phyloP scores from a whole-genome alignment of 2,797 vertebrate genomes.

The Bothrops alternatus region DNA sequence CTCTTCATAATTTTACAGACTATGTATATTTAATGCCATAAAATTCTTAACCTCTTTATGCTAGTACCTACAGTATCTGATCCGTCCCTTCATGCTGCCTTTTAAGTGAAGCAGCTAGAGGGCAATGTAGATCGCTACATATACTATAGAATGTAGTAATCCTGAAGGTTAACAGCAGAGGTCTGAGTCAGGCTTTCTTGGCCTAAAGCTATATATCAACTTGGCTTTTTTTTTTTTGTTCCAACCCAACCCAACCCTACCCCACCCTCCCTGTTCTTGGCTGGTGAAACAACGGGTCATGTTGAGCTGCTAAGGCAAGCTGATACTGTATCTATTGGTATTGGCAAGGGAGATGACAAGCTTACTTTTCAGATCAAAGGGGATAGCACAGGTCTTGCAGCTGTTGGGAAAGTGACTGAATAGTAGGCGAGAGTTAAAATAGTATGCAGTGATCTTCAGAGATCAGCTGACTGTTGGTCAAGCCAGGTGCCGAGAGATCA shows the following conservation, averaged over 20 bases:
- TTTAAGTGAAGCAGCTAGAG: conserved; percentile 8
- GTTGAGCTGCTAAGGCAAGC: not conserved
- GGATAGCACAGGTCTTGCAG: conserved; percentile 48
- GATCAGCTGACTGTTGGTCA: conserved; percentile 61
- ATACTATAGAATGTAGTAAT: not conserved
- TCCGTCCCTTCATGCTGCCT: not conserved
- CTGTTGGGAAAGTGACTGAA: conserved; percentile 42
- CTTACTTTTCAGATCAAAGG: conserved; percentile 54
- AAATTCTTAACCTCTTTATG: not conserved
- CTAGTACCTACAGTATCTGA: not conserved
- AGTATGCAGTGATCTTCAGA: conserved; percentile 38
- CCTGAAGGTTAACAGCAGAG: not conserved
- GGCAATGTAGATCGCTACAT: not conserved
- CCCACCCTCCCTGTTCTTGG: not conserved
- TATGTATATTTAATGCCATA: not conserved
- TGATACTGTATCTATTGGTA: conserved; percentile 24
- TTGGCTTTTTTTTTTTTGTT: not conserved
- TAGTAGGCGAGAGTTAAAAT: conserved; percentile 35
- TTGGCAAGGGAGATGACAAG: conserved; percentile 41
- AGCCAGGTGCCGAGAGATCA: conserved; percentile 62
- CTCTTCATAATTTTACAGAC: not conserved
- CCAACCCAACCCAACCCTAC: not conserved
- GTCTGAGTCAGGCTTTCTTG: not conserved
- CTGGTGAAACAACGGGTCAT: not conserved
- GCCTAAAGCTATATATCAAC: not conserved